Conservation (phyloP, 2,888 invertebrate genomes). For the Operophtera brumata region DNA sequence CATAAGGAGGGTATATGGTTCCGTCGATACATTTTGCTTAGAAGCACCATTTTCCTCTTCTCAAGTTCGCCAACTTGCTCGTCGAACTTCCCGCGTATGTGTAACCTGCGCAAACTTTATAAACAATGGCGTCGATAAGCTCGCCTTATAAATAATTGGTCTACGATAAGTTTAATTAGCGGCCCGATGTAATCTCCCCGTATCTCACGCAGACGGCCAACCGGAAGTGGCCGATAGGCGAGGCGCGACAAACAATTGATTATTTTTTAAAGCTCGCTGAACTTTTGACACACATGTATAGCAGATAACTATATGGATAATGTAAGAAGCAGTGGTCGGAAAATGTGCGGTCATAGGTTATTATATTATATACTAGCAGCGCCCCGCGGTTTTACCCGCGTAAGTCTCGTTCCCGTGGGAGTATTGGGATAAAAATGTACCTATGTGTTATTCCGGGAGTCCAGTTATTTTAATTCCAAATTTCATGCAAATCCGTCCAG, state of each 20-base stretch:
- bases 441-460: too few species aligned
- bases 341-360: not conserved
- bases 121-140: slow-evolving; percentile 73
- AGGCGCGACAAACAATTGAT: slow-evolving; percentile 42
- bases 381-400: too few species aligned
- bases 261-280: slow-evolving; percentile 44
- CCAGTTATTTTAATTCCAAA: too few species aligned
- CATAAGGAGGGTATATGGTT: too few species aligned
- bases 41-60: too few species aligned
- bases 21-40: too few species aligned
- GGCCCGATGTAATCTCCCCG: slow-evolving; percentile 60
- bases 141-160: slow-evolving; percentile 74
- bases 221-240: slow-evolving; percentile 57
- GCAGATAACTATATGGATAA: slow-evolving; percentile 6
- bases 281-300: slow-evolving; percentile 31
- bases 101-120: slow-evolving; percentile 45
- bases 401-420: too few species aligned
- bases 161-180: slow-evolving; percentile 75
- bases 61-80: too few species aligned
- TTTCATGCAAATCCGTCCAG: too few species aligned
- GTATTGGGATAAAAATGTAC: too few species aligned
- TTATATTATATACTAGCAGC: too few species aligned
- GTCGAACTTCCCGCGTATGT: slow-evolving; percentile 32
- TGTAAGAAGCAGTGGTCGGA: not conserved
- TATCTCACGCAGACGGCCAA: slow-evolving; percentile 55